Evolutionary conservation across 2,113 vertebrate species (phyloP).

Genomic region (Crotophaga sulcirostris): DNA sequence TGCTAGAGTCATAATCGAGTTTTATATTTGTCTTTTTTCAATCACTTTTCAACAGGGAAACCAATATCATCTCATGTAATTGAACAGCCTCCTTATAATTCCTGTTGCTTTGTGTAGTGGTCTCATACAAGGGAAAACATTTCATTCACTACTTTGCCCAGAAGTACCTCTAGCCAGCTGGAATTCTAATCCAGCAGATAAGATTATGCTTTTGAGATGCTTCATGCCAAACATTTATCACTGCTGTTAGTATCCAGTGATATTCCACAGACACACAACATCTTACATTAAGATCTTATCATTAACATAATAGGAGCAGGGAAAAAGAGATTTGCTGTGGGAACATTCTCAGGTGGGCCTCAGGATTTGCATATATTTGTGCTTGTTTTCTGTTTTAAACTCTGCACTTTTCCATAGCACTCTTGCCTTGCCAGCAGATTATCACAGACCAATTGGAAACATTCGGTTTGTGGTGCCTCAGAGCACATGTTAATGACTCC

Average conservation of each 20-base stretch:
- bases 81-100: background rate
- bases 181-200: background rate
- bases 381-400: background rate
- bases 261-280: background rate
- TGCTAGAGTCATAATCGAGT: background rate
- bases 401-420: background rate
- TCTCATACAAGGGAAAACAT: background rate
- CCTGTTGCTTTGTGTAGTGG: background rate
- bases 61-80: background rate
- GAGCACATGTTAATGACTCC: background rate
- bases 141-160: background rate
- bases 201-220: background rate
- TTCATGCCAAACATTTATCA: rapidly evolving
- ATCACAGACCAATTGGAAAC: background rate
- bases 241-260: background rate
- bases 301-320: background rate
- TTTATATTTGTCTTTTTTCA: background rate
- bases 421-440: background rate
- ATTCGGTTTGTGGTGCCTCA: background rate
- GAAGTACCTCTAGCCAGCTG: background rate
- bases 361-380: background rate
- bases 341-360: background rate
- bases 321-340: background rate
- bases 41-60: background rate
- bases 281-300: background rate